Evolutionary conservation across 23 tunicate genomes (phyloP).

Genomic region (Phallusia fumigata): DNA sequence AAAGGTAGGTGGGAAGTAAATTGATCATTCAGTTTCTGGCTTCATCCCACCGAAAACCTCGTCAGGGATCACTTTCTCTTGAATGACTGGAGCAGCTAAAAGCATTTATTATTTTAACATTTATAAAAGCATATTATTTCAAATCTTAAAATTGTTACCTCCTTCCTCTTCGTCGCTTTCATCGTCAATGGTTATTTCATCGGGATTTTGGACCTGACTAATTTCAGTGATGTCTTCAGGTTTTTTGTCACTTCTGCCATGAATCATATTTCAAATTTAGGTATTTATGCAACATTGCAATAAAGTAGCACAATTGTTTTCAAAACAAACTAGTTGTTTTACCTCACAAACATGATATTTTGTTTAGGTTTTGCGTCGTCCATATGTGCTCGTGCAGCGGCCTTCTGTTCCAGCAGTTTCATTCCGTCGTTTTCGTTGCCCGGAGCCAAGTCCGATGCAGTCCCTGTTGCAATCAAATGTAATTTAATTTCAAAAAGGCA

Average conservation of each 20-base stretch:
- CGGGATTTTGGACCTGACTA: constrained; percentile 66
- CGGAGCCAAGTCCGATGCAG: constrained; percentile 91
- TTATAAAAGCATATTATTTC: background rate
- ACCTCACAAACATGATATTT: constrained; percentile 73
- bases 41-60: constrained; percentile 95
- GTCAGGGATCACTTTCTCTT: constrained; percentile 67
- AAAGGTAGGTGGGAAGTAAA: background rate
- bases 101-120: background rate
- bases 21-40: background rate
- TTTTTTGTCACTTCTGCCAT: constrained; percentile 65
- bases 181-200: constrained; percentile 89
- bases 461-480: constrained; percentile 41
- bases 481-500: background rate
- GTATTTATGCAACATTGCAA: no score
- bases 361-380: constrained; percentile 58
- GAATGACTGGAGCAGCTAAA: constrained; percentile 26
- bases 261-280: no score
- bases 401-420: constrained; percentile 95
- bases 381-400: constrained; percentile 59
- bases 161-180: constrained; percentile 37
- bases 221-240: constrained; percentile 29
- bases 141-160: background rate
- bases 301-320: background rate
- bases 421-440: constrained; percentile 83
- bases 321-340: background rate